Evolutionary conservation across 2,888 invertebrate genomes (phyloP), one percentile per base, ranked within the genome.

Genomic region (Selenia dentaria): DNA sequence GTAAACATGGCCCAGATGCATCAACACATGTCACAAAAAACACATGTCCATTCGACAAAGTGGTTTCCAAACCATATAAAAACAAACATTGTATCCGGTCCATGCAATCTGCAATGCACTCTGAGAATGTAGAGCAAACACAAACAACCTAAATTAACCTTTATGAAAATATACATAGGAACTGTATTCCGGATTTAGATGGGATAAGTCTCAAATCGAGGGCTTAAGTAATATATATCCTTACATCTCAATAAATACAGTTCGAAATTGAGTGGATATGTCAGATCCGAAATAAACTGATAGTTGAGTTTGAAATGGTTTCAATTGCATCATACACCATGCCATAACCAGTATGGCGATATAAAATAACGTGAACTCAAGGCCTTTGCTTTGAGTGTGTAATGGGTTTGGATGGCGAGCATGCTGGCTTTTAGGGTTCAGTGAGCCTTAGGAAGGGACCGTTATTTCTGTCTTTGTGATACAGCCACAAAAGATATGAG

Each of bases 281-380:
- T 34, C 22, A 20, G 22, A 45, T 46, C n/a, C 26, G 32, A 64
- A 59, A 63, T 62, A 57, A 54, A 54, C 53, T 44, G 52, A n/a
- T n/a, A n/a, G n/a, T 43, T 51, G 51, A 12, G 32, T 27, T 32
- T 12, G 27, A 38, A 45, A 45, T 45, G 51, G 44, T 47, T 53
- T 46, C 40, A 50, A 62, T 71, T 71, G 62, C 73, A 67, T 65
- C 62, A 69, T 51, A 62, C 48, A 47, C 57, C 37, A 57, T 62
- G 52, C 54, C 51, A 54, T 43, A 51, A 53, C 54, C 47, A 58
- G 53, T 59, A 58, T 57, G 49, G 53, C 51, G 50, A 49, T 51
- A 56, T 50, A 43, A 54, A 53, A 34, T 49, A 48, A 42, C 50
- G 51, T 55, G 53, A 57, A 61, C 57, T 64, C 67, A 68, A 69